phyloP scores from a whole-genome alignment of 2,888 invertebrate species.

The Lissonota sp. region DNA sequence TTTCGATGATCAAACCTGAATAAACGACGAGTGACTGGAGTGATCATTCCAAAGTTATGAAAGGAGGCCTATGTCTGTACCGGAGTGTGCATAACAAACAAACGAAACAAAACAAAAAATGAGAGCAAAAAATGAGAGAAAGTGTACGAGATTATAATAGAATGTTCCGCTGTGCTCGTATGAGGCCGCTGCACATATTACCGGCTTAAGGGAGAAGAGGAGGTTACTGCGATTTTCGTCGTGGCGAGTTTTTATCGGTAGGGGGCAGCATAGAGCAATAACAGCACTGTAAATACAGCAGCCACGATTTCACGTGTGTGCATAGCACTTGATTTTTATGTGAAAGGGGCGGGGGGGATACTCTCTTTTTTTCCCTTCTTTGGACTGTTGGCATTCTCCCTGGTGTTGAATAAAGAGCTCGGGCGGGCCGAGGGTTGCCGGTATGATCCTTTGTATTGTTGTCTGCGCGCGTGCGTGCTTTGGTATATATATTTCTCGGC shows the following conservation, averaged over 20 bases:
- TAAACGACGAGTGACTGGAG: no score
- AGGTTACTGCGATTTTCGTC: conserved; percentile 60
- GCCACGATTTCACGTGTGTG: conserved; percentile 79
- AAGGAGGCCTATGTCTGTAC: no score
- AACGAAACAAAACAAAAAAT: background rate
- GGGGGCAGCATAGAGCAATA: conserved; percentile 75
- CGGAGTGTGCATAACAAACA: background rate
- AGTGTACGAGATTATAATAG: conserved; percentile 48
- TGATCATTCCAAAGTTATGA: no score
- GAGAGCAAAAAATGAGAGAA: conserved; percentile 30
- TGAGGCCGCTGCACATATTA: conserved; percentile 8
- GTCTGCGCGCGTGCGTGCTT: conserved; percentile 44
- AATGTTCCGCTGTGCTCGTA: conserved; percentile 43
- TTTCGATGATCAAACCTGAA: no score
- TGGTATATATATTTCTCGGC: conserved; percentile 51
- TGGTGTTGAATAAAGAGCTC: conserved; percentile 63
- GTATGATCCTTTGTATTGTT: conserved; percentile 60
- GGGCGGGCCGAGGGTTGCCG: conserved; percentile 50
- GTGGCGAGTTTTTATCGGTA: conserved; percentile 51
- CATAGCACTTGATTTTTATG: conserved; percentile 80
- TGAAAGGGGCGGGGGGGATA: background rate
- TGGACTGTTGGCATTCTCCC: conserved; percentile 52
- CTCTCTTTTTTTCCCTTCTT: conserved; percentile 45
- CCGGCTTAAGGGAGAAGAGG: conserved; percentile 16
- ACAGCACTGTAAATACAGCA: conserved; percentile 81